These are phyloP conservation scores for Vandiemenella viatica DNA, from an alignment of 2,888 invertebrate genomes.

Conservation along the genomic window DNA sequence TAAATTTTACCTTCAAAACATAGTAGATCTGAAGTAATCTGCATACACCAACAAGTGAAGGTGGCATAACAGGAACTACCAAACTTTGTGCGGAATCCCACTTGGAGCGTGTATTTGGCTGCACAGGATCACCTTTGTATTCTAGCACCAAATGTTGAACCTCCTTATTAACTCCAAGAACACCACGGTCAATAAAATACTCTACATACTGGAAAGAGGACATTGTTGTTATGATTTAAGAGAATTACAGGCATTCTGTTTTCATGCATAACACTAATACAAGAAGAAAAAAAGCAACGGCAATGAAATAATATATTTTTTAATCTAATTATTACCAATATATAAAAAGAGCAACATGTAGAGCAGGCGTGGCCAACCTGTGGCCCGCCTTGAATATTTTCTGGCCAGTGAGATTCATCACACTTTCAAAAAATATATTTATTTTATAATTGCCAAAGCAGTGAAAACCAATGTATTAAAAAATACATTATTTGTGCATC, in stretches of 20 bases:
- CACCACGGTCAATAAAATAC: slow-evolving; percentile 59
- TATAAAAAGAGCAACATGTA: no score
- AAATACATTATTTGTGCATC: no score
- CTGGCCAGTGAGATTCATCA: no score
- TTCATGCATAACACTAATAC: not conserved
- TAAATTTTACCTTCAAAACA: slow-evolving; percentile 50
- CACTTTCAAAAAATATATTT: no score
- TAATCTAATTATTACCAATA: no score
- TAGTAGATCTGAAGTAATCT: slow-evolving; percentile 57
- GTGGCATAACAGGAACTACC: slow-evolving; percentile 58
- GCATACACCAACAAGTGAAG: slow-evolving; percentile 55
- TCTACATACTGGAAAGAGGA: slow-evolving; percentile 45
- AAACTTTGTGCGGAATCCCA: slow-evolving; percentile 51
- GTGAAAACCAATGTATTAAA: no score
- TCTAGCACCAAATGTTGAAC: slow-evolving; percentile 52
- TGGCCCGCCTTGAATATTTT: no score
- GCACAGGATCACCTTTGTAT: slow-evolving; percentile 47
- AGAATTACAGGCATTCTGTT: not conserved
- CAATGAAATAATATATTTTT: no score
- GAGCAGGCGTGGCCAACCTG: no score
- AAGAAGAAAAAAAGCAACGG: not conserved
- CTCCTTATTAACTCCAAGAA: slow-evolving; percentile 54
- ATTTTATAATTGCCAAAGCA: no score
- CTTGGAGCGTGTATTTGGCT: slow-evolving; percentile 43
- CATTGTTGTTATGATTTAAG: slow-evolving; percentile 1